Conservation (phyloP, 64 coral and sea anemone genomes). For the Montipora sp. region DNA sequence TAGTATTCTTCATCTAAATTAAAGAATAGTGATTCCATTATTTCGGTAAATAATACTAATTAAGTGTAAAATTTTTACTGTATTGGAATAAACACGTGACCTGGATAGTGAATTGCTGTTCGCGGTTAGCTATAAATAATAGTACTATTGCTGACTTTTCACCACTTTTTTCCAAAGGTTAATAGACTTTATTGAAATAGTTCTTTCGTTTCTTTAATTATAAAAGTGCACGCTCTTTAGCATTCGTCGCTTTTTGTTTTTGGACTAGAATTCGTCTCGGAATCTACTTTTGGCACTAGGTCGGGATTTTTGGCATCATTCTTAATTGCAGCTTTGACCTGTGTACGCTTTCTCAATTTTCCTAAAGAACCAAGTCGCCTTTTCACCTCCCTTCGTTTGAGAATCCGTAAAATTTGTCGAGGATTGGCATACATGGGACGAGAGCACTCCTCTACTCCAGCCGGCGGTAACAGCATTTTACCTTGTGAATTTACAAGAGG, state of each 20-base stretch:
- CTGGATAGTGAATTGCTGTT: too few species aligned
- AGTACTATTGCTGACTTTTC: too few species aligned
- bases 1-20: too few species aligned
- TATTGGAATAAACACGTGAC: too few species aligned
- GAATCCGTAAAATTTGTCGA: conserved; percentile 29
- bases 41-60: too few species aligned
- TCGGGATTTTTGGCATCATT: neutral
- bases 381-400: conserved; percentile 48
- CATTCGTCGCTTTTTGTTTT: neutral
- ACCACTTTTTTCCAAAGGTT: too few species aligned
- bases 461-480: conserved; percentile 50
- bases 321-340: neutral
- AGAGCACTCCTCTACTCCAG: neutral
- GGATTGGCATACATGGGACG: conserved; percentile 41
- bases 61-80: too few species aligned
- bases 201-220: too few species aligned
- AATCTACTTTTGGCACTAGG: neutral
- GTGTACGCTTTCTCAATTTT: neutral
- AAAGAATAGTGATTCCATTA: too few species aligned
- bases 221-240: neutral
- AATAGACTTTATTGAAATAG: too few species aligned
- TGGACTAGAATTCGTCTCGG: neutral
- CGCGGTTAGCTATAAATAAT: too few species aligned
- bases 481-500: conserved; percentile 39
- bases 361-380: conserved; percentile 13